Conservation (phyloP, 2,888 invertebrate genomes). For the Lamellibrachia satsuma region DNA sequence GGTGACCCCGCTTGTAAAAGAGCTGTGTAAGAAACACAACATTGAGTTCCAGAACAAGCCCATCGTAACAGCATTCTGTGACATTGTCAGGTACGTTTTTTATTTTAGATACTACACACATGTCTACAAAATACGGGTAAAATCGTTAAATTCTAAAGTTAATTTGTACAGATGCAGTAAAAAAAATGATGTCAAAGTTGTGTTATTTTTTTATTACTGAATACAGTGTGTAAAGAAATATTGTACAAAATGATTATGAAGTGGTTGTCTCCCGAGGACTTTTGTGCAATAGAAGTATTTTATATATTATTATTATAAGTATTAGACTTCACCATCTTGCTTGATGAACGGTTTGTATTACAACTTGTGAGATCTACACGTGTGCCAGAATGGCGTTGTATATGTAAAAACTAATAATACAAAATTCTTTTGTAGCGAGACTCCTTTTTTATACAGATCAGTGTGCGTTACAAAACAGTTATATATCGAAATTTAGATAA, state of each 20-base stretch:
- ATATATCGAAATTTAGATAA: not conserved
- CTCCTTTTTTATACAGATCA: no score
- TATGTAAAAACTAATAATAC: not conserved
- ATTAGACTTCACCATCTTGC: not conserved
- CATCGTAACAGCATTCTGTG: conserved; percentile 41
- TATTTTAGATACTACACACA: not conserved
- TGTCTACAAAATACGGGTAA: not conserved
- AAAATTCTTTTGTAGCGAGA: no score
- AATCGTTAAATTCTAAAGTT: not conserved
- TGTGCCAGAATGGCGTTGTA: not conserved
- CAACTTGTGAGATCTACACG: not conserved
- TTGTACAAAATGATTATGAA: not conserved
- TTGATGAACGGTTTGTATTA: no score
- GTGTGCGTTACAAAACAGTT: no score
- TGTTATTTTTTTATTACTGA: not conserved
- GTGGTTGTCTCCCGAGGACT: not conserved
- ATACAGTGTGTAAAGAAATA: not conserved
- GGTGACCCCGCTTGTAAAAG: conserved; percentile 42
- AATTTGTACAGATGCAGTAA: not conserved
- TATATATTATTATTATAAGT: not conserved
- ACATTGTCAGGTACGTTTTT: conserved; percentile 39
- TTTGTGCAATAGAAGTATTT: not conserved
- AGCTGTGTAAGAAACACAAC: conserved; percentile 44
- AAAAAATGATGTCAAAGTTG: not conserved
- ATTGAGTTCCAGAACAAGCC: conserved; percentile 43